Evolutionary conservation across 2,797 vertebrate species (phyloP).

Genomic region (Arnoldichthys spilopterus): DNA sequence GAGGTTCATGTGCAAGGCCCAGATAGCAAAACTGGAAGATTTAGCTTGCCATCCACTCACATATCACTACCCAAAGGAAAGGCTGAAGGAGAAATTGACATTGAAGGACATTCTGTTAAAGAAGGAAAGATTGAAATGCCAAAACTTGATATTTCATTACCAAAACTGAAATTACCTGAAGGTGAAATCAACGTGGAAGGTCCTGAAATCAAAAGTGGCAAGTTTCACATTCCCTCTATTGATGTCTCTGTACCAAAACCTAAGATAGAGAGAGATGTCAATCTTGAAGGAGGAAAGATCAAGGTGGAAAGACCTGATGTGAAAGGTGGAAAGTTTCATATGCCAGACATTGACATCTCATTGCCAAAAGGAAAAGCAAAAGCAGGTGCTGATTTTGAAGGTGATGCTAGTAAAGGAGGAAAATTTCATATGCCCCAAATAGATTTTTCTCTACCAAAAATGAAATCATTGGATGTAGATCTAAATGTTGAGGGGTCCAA

Average conservation of each 20-base stretch:
- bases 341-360: slow-evolving; percentile 28
- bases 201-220: slow-evolving; percentile 52
- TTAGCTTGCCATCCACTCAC: slow-evolving; percentile 61
- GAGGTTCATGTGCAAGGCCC: slow-evolving; percentile 45
- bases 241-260: slow-evolving; percentile 66
- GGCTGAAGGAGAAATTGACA: slow-evolving; percentile 15
- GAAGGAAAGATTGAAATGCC: slow-evolving; percentile 60
- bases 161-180: slow-evolving; percentile 43
- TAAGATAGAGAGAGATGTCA: slow-evolving; percentile 56
- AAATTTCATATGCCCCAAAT: slow-evolving; percentile 57
- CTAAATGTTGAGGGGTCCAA: slow-evolving; percentile 31
- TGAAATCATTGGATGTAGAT: slow-evolving; percentile 53
- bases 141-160: slow-evolving; percentile 62
- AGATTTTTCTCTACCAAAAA: slow-evolving; percentile 64
- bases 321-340: slow-evolving; percentile 27
- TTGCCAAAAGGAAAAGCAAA: slow-evolving; percentile 37
- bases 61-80: slow-evolving; percentile 55
- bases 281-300: slow-evolving; percentile 42
- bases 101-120: slow-evolving; percentile 58
- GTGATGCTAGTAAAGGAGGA: slow-evolving; percentile 47
- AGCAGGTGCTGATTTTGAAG: slow-evolving; percentile 38
- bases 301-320: slow-evolving; percentile 29
- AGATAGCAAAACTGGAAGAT: slow-evolving; percentile 54
- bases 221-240: slow-evolving; percentile 60
- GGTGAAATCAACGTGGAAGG: neutral